A percentile compares a stretch with the other conserved stretches of the same genome.
Evolutionary conservation across 2,797 vertebrate genomes (phyloP).

Genomic region (Astyanax mexicanus): DNA sequence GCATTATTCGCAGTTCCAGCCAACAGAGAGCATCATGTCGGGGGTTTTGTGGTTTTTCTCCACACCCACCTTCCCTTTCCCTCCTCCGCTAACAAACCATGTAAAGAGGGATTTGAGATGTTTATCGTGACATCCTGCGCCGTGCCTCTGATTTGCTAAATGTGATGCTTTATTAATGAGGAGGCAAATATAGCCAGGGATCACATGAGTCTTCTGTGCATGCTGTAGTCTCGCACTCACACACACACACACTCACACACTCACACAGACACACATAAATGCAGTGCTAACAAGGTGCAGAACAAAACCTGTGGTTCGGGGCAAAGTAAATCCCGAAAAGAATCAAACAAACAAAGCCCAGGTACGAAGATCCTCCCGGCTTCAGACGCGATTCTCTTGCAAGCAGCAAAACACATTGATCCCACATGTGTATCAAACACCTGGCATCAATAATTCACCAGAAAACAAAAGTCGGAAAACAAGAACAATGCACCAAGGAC

Average conservation of each 20-base stretch:
- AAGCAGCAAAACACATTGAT: conserved; percentile 49
- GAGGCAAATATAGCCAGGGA: conserved; percentile 69
- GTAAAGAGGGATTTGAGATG: conserved; percentile 63
- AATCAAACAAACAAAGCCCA: conserved; percentile 27
- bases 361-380: conserved; percentile 16
- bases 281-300: conserved; percentile 21
- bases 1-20: conserved; percentile 43
- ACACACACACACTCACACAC: background rate
- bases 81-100: conserved; percentile 48
- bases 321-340: conserved; percentile 12
- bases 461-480: conserved; percentile 49
- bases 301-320: conserved; percentile 17
- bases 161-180: conserved; percentile 78
- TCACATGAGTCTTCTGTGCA: conserved; percentile 9
- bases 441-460: conserved; percentile 56
- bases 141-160: conserved; percentile 75
- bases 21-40: conserved; percentile 39
- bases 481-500: conserved; percentile 42
- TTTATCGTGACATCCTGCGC: conserved; percentile 70
- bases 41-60: conserved; percentile 49
- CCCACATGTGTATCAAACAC: conserved; percentile 46
- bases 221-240: background rate
- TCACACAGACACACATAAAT: conserved; percentile 5
- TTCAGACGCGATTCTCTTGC: conserved; percentile 19
- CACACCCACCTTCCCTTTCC: conserved; percentile 17